A percentile compares a stretch with the other conserved stretches of the same genome.
Evolutionary conservation across 2,797 vertebrate species (phyloP).

Genomic region (Fratercula arctica): DNA sequence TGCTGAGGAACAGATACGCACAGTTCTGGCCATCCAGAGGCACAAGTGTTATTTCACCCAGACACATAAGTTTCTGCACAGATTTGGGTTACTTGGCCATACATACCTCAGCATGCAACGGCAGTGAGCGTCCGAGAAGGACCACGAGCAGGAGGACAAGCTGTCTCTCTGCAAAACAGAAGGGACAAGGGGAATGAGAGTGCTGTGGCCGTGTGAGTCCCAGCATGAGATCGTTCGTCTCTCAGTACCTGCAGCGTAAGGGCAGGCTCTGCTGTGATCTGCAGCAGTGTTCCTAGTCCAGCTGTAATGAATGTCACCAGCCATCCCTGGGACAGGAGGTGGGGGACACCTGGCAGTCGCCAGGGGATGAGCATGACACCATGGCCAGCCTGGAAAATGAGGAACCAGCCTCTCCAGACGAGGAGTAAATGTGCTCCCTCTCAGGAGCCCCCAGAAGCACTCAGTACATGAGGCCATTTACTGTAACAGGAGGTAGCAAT

Average conservation of each 20-base stretch:
- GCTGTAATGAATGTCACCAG: background rate
- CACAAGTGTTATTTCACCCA: background rate
- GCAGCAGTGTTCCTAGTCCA: rapidly evolving
- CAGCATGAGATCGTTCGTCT: rapidly evolving
- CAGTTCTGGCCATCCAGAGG: background rate
- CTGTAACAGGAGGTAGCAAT: too few species aligned
- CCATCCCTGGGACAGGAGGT: background rate
- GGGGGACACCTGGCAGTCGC: background rate
- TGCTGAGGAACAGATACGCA: background rate
- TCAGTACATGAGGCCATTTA: rapidly evolving
- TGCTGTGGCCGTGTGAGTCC: background rate
- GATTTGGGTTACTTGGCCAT: background rate
- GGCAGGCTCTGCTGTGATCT: background rate
- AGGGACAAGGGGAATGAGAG: background rate
- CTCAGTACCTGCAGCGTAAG: background rate
- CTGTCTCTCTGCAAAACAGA: background rate
- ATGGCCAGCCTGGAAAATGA: background rate
- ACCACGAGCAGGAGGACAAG: background rate
- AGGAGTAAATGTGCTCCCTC: background rate
- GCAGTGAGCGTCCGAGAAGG: rapidly evolving
- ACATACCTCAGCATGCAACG: background rate
- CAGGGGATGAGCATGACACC: rapidly evolving
- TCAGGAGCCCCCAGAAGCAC: background rate
- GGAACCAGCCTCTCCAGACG: rapidly evolving
- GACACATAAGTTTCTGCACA: background rate